Percentiles rank a stretch among this genome's conserved stretches.
Evolutionary conservation across 1,140 invertebrate species (phyloP).

Genomic region (Glossosoma conforme): DNA sequence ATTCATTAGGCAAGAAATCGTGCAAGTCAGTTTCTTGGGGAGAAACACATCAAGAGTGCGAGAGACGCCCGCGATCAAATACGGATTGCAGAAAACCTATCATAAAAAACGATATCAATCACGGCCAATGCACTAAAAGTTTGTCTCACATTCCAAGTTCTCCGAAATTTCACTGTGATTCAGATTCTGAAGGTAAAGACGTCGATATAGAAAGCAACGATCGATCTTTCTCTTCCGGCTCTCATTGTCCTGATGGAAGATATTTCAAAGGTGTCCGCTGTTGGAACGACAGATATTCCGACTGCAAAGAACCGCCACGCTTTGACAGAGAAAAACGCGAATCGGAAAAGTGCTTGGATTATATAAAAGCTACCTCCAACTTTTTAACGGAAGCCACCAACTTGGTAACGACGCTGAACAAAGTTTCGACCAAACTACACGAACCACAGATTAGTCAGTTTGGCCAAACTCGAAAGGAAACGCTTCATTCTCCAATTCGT

Average conservation of each 20-base stretch:
- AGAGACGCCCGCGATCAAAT: neutral
- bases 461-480: neutral
- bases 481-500: conserved; percentile 24
- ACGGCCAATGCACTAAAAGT: no score
- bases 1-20: neutral
- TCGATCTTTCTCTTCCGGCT: neutral
- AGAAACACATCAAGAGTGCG: neutral
- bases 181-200: no score
- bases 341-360: conserved; percentile 16
- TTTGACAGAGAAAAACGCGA: neutral
- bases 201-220: neutral
- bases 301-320: conserved; percentile 1
- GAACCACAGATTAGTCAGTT: neutral
- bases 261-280: conserved; percentile 27
- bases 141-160: no score
- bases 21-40: conserved; percentile 26
- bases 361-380: conserved; percentile 25
- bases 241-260: no score
- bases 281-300: conserved; percentile 19
- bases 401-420: conserved; percentile 18
- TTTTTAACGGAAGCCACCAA: conserved; percentile 26
- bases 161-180: no score
- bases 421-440: conserved; percentile 12
- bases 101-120: no score
- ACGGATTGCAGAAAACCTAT: conserved; percentile 7